Evolutionary conservation across 1,140 invertebrate genomes (phyloP).

Genomic region (Panagrolaimus sp.): DNA sequence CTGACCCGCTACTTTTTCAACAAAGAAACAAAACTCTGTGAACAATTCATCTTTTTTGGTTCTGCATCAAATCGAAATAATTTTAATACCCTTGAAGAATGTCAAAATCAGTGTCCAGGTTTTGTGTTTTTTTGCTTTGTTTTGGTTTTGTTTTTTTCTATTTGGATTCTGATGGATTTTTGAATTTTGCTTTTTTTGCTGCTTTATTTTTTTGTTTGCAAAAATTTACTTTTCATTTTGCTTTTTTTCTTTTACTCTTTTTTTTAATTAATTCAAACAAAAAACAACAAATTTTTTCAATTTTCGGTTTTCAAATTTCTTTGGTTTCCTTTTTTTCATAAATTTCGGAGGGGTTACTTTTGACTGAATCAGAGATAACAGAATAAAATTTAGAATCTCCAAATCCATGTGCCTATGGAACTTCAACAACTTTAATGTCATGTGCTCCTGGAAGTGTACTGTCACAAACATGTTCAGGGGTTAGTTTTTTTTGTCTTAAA

Average conservation of each 20-base stretch:
- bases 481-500: no score
- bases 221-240: not conserved
- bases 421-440: slow-evolving; percentile 17
- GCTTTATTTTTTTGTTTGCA: not conserved
- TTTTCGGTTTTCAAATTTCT: not conserved
- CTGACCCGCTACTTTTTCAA: slow-evolving; percentile 45
- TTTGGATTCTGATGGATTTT: not conserved
- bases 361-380: no score
- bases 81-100: slow-evolving; percentile 45
- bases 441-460: slow-evolving; percentile 44
- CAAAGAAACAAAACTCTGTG: slow-evolving; percentile 37
- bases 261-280: not conserved
- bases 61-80: slow-evolving; percentile 46
- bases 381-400: slow-evolving; percentile 38
- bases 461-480: slow-evolving; percentile 35
- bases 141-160: no score
- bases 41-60: slow-evolving; percentile 47
- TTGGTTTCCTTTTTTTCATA: not conserved
- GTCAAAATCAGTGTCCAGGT: slow-evolving; percentile 47
- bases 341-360: not conserved
- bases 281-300: not conserved
- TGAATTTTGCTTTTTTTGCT: not conserved
- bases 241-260: not conserved
- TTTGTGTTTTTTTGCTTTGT: slow-evolving; percentile 14
- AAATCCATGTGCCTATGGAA: slow-evolving; percentile 53